Base-by-base conservation (phyloP, 1,140 invertebrate genomes). In the Camponotus pennsylvanicus region DNA sequence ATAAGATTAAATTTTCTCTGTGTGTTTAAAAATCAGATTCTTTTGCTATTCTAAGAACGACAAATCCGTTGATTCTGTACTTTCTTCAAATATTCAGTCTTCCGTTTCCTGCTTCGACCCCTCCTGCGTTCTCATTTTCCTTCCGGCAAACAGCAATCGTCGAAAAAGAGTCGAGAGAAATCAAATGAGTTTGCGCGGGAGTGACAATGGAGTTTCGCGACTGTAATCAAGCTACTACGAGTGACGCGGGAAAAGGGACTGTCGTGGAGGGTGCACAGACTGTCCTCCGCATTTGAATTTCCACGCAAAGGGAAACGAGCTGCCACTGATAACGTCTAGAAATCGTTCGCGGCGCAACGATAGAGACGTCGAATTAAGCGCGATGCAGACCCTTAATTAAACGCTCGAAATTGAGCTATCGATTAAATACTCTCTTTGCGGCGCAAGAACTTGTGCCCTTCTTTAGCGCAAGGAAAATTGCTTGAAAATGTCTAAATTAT, bases 271-370 rank as follows among this genome's bases (percentile, higher is more conserved):
- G 57, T 59, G 52, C 21, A 40, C 75, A 59, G 78, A 59, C 49
- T 32, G 63, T 76, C 70, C 79, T 66, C 67, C 15, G 70, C 82
- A 91, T 91, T 91, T 91, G 88, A 91, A 91, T 90, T 91, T 91
- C 89, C 88, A 76, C 87, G 87, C 85, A 86, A 89, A 90, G 86
- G 82, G 61, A 90, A 90, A 77, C 87, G 88, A 76, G 85, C 69
- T 64, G 57, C 75, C 71, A 57, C 78, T 84, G 79, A 83, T 83
- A 73, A 69, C 69, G 79, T 61, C 55, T 59, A 83, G 79, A 83
- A 83, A 83, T 83, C 69, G 79, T 82, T 55, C 79, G 57, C 69
- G 79, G 4, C 55, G 79, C 69, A 57, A 61, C 69, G 79, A 80
- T 80, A 80, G 78, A 80, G 78, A 83, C 79, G 70, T 83, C 59